phyloP scores from a whole-genome alignment of 2,797 vertebrate species.

The Girardinus metallicus region DNA sequence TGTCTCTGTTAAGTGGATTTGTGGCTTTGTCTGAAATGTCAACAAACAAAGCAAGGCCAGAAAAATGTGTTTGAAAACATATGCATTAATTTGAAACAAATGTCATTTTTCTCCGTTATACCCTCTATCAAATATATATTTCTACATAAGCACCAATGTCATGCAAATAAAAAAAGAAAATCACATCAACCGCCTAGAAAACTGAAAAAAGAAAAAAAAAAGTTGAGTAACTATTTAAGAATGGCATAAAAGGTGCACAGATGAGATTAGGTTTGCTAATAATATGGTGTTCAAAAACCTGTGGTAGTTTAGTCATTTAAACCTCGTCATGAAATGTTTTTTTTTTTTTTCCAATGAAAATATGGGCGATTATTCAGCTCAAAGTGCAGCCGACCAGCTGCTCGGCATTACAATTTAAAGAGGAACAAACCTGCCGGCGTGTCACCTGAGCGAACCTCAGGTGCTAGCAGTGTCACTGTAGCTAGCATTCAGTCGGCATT shows the following conservation, averaged over 20 bases:
- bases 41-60: slow-evolving; percentile 19
- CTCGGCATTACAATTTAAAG: slow-evolving; percentile 1
- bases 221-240: not conserved
- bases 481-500: slow-evolving; percentile 40
- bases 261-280: not conserved
- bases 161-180: not conserved
- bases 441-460: slow-evolving; percentile 7
- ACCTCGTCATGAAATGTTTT: not conserved
- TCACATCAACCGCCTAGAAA: not conserved
- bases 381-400: not conserved
- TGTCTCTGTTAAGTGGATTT: slow-evolving; percentile 93
- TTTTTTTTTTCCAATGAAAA: not conserved
- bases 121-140: not conserved
- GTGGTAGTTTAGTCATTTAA: not conserved
- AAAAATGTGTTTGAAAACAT: not conserved
- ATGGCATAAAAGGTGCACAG: not conserved
- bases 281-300: not conserved
- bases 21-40: slow-evolving; percentile 89
- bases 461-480: slow-evolving; percentile 33
- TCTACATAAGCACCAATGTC: not conserved
- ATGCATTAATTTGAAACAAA: not conserved
- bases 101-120: not conserved
- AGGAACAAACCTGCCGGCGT: slow-evolving; percentile 19
- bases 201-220: too few relatives aligned
- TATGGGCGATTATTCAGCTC: not conserved